Evolutionary conservation across 1,140 invertebrate genomes (phyloP).

Genomic region (Delia radicum): DNA sequence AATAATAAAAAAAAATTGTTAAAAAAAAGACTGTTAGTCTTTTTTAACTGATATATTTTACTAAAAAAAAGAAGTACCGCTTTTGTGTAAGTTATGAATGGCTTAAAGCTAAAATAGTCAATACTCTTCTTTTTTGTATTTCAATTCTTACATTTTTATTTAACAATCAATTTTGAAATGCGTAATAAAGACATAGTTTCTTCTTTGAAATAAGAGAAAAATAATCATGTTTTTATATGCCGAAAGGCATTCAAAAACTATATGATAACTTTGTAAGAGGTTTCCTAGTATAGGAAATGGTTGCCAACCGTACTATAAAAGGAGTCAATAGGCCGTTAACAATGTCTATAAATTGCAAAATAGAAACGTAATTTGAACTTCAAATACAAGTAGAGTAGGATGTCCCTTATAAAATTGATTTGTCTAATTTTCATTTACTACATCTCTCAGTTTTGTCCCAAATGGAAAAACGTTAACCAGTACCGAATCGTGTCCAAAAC

Average conservation of each 20-base stretch:
- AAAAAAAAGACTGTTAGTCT: background rate
- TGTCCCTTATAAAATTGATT: too few relatives aligned
- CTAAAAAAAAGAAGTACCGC: background rate
- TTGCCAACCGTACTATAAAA: background rate
- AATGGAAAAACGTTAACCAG: too few relatives aligned
- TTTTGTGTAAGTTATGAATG: slow-evolving; percentile 2
- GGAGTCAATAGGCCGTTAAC: background rate
- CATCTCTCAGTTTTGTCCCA: too few relatives aligned
- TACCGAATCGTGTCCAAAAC: too few relatives aligned
- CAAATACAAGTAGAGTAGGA: background rate
- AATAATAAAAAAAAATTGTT: background rate
- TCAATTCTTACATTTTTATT: background rate
- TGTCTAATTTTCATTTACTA: too few relatives aligned
- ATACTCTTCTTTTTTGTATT: background rate
- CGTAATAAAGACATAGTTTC: background rate
- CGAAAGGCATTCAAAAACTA: too few relatives aligned
- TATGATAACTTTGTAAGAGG: background rate
- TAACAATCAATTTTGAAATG: background rate
- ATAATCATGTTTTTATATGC: background rate
- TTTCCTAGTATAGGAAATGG: background rate
- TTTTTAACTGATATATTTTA: background rate
- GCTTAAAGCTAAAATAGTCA: slow-evolving; percentile 4
- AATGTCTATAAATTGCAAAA: background rate
- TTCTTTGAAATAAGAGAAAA: background rate
- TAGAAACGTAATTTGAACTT: background rate